These are phyloP conservation scores for Hycleus cichorii DNA, from an alignment of 1,140 invertebrate species.

Conservation along the genomic window DNA sequence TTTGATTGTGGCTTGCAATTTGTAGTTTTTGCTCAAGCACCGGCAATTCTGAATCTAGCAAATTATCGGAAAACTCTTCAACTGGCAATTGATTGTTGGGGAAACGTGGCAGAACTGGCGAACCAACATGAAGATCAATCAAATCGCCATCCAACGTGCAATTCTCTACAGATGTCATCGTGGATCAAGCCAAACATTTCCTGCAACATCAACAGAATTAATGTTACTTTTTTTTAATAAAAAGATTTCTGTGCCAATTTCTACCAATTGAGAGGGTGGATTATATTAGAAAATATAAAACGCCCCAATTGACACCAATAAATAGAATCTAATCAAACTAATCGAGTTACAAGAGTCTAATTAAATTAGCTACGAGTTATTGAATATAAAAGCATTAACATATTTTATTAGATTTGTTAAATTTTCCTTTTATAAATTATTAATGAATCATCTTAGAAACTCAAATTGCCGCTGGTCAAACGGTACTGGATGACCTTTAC, in stretches of 20 bases:
- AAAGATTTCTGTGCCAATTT: background rate
- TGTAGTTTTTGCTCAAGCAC: constrained; percentile 33
- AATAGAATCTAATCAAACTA: background rate
- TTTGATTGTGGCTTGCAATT: background rate
- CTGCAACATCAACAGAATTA: constrained; percentile 17
- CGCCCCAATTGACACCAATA: background rate
- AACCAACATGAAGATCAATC: constrained; percentile 33
- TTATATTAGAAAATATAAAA: background rate
- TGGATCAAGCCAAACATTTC: constrained; percentile 14
- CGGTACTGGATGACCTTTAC: no score
- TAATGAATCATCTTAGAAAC: no score
- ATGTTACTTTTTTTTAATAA: background rate
- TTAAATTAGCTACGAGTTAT: background rate
- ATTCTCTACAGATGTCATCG: constrained; percentile 18
- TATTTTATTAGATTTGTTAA: no score
- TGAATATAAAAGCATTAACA: background rate
- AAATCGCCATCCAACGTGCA: constrained; percentile 20
- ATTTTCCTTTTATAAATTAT: no score
- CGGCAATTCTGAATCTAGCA: constrained; percentile 35
- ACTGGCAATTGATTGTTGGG: constrained; percentile 1
- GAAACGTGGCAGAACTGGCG: constrained; percentile 22
- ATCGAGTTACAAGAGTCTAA: background rate
- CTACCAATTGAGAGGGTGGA: background rate
- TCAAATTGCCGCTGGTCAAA: no score
- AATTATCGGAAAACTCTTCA: constrained; percentile 25